phyloP scores from a whole-genome alignment of 1,140 invertebrate species.

The Artemia franciscana region DNA sequence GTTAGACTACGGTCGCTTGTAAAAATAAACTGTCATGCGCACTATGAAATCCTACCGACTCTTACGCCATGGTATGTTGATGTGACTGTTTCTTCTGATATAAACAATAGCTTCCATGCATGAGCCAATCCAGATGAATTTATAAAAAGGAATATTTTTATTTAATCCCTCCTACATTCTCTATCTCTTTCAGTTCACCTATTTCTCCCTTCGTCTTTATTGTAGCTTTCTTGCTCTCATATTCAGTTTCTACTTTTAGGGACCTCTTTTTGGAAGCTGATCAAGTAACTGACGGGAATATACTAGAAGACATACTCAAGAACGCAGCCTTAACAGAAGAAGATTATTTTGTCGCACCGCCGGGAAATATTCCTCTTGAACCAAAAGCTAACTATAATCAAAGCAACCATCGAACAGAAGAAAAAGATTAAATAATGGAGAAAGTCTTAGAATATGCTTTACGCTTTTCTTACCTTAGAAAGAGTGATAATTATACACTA shows the following conservation, averaged over 20 bases:
- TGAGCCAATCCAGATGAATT: too few species aligned
- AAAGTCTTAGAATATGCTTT: neutral
- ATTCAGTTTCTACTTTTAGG: constrained; percentile 27
- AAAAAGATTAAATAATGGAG: neutral
- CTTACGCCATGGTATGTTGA: too few species aligned
- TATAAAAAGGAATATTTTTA: too few species aligned
- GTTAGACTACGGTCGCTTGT: too few species aligned
- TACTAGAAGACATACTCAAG: constrained; percentile 34
- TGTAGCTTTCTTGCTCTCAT: too few species aligned
- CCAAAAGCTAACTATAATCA: constrained; percentile 2
- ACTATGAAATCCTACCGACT: too few species aligned
- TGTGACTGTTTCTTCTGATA: too few species aligned
- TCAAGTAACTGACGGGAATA: constrained; percentile 36
- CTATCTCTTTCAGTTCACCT: too few species aligned
- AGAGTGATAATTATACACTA: neutral
- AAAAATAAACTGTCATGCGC: too few species aligned
- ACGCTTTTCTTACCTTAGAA: neutral
- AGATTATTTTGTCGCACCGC: constrained; percentile 69
- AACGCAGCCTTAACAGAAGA: constrained; percentile 52
- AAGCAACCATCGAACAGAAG: neutral
- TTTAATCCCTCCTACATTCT: too few species aligned
- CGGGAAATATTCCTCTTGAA: constrained; percentile 40
- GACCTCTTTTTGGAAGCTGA: constrained; percentile 41
- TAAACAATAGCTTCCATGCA: too few species aligned
- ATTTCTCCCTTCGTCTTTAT: too few species aligned